Evolutionary conservation across 2,797 vertebrate genomes (phyloP).

Genomic region (Gallirallus australis): DNA sequence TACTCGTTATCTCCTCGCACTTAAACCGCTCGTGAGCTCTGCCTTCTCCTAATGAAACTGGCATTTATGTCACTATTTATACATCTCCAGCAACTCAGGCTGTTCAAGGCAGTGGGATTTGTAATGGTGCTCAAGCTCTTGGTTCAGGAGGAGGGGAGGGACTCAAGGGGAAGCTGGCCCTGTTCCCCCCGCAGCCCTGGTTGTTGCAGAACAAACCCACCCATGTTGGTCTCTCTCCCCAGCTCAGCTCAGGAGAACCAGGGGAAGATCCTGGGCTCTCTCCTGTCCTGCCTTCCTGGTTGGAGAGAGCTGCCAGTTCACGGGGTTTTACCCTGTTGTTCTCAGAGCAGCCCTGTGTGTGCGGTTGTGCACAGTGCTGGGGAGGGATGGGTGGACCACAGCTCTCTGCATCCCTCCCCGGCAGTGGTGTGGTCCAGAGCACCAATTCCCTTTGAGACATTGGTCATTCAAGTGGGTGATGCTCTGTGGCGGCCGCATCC

Average conservation of each 20-base stretch:
- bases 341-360: rapidly evolving
- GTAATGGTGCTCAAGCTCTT: neutral
- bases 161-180: neutral
- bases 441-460: neutral
- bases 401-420: neutral
- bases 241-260: neutral
- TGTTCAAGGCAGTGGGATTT: neutral
- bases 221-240: neutral
- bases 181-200: neutral
- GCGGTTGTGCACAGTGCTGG: rapidly evolving
- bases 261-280: neutral
- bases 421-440: neutral
- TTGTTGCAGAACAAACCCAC: neutral
- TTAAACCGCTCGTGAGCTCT: neutral
- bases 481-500: neutral
- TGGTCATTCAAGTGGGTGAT: neutral
- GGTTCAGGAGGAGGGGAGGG: neutral
- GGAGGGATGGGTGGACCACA: neutral
- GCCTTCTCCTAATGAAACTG: neutral
- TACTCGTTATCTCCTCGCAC: neutral
- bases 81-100: neutral
- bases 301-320: neutral
- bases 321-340: neutral
- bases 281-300: neutral
- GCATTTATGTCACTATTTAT: neutral